Base-by-base conservation (phyloP, 2,113 vertebrate species). In the Notothenia rossii region DNA sequence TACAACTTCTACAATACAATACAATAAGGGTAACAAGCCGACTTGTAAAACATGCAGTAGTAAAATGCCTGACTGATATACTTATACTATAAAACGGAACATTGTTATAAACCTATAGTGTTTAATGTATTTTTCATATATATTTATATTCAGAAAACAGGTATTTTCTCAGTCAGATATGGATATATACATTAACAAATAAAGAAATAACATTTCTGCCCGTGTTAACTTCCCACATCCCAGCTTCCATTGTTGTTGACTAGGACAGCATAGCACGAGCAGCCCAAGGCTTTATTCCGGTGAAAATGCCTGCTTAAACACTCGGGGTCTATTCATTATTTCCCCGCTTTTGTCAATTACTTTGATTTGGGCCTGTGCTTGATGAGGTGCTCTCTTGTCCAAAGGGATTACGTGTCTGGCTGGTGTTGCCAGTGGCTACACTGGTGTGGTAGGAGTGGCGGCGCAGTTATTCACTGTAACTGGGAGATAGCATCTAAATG, bases 401-500 rank as follows among this genome's bases (percentile, higher is more conserved):
- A 20, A 84, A 90, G 88, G 78, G 92, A 95, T 96, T 95, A 95
- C 83, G 85, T 88, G 92, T 91, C 85, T 93, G 91, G 74, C 92
- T 93, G 93, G 92, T 93, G 81, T 91, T 93, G 93, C 94, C 93
- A 91, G 83, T 87, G 92, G 92, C 92, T 88, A 87, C 86, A 70
- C 86, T 87, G 91, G 84, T 88, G 80, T 63, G 71, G 79, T 62
- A 85, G 88, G 80, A 90, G 88, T 88, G 84, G 86, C 89, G 82
- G 80, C 29, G 58, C 82, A 87, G 82, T 93, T 89, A 90, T 89
- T 92, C 91, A 89, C 86, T 91, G 88, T 89, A 93, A 93, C 93
- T 91, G 91, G 87, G 91, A 93, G 92, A 94, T 94, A 94, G 85
- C 90, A 92, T 95, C 91, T 94, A 95, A 95, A 94, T 94, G 92